Evolutionary conservation across 2,113 vertebrate species (phyloP).

Genomic region (Varanus komodoensis): DNA sequence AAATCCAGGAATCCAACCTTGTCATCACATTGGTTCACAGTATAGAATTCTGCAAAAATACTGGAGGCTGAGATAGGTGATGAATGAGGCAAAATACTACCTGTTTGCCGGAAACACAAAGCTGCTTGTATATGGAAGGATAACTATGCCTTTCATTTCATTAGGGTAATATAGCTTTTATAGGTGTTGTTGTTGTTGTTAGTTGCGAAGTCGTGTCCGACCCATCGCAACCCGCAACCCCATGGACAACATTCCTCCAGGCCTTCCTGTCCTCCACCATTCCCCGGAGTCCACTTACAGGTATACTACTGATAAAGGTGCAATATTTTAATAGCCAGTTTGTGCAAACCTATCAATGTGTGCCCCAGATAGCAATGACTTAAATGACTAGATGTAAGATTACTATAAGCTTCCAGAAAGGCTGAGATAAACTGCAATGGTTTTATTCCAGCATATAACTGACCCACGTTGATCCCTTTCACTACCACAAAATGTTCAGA

Average conservation of each 20-base stretch:
- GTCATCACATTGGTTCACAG: constrained; percentile 69
- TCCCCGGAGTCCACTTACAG: background rate
- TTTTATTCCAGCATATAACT: background rate
- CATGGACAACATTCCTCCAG: too few species aligned
- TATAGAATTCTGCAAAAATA: constrained; percentile 54
- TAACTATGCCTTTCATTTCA: constrained; percentile 43
- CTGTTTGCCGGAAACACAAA: constrained; percentile 27
- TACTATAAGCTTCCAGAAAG: constrained; percentile 29
- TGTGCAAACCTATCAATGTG: constrained; percentile 17
- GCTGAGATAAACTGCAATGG: background rate
- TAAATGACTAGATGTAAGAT: constrained; percentile 14
- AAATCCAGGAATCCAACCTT: constrained; percentile 58
- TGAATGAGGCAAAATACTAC: constrained; percentile 43
- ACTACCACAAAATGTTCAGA: background rate
- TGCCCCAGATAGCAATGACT: constrained; percentile 34
- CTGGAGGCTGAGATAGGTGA: constrained; percentile 61
- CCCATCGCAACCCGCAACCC: too few species aligned
- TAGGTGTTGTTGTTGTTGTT: too few species aligned
- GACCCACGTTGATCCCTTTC: background rate
- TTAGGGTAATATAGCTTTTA: background rate
- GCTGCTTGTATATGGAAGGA: constrained; percentile 30
- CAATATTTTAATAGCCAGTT: background rate
- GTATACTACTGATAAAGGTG: constrained; percentile 29
- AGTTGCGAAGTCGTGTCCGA: too few species aligned
- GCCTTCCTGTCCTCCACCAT: too few species aligned